These are phyloP conservation scores for Trematomus loennbergii DNA, from an alignment of 2,113 vertebrate species.

Conservation along the genomic window DNA sequence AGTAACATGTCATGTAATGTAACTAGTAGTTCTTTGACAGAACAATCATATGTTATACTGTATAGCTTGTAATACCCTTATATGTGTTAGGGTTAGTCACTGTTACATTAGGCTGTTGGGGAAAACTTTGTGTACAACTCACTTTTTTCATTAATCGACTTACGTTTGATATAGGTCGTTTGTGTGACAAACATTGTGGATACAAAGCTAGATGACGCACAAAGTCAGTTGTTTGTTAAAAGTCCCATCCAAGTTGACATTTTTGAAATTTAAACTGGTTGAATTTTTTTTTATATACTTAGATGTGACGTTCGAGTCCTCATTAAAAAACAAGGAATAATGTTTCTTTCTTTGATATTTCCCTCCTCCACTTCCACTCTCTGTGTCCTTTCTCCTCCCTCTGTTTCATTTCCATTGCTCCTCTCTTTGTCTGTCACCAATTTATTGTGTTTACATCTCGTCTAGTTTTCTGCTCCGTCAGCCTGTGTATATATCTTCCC, in stretches of 20 bases:
- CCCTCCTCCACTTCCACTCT: background rate
- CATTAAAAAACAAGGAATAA: background rate
- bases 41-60: background rate
- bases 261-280: background rate
- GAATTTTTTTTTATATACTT: background rate
- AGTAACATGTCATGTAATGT: too few species aligned
- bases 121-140: background rate
- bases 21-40: background rate
- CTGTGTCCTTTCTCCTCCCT: background rate
- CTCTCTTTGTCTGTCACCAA: constrained; percentile 30
- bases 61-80: background rate
- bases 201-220: background rate
- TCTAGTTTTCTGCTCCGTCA: constrained; percentile 76
- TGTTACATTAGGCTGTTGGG: background rate
- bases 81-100: too few species aligned
- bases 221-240: background rate
- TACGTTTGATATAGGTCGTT: background rate
- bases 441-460: constrained; percentile 58
- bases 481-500: constrained; percentile 63
- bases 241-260: background rate
- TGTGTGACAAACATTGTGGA: background rate
- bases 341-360: too few species aligned
- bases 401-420: background rate
- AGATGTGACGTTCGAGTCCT: background rate
- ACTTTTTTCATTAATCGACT: background rate